These are phyloP conservation scores for Globodera rostochiensis DNA, from an alignment of 1,140 invertebrate species.

Conservation along the genomic window DNA sequence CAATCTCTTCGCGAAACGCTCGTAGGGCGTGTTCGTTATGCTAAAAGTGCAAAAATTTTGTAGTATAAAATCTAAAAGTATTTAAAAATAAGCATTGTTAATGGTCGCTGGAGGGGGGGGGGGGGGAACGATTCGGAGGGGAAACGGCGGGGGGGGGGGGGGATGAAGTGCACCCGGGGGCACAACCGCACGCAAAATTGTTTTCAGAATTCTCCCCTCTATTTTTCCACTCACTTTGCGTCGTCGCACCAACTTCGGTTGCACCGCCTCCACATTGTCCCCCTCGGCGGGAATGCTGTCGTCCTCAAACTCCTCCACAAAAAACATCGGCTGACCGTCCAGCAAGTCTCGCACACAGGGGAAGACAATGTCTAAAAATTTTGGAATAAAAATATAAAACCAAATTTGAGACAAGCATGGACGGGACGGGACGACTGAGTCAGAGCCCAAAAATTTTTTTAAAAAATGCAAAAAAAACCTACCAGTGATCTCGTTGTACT, in stretches of 20 bases:
- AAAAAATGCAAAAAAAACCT: constrained; percentile 37
- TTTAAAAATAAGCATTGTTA: too few species aligned
- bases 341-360: constrained; percentile 32
- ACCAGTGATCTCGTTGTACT: constrained; percentile 52
- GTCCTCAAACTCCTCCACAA: constrained; percentile 48
- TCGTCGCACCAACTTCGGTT: constrained; percentile 38
- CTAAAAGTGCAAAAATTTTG: constrained; percentile 22
- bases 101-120: too few species aligned
- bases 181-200: too few species aligned
- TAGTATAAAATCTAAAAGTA: too few species aligned
- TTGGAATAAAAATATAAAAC: background rate
- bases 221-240: constrained; percentile 30
- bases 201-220: too few species aligned
- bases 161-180: too few species aligned
- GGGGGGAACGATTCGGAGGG: too few species aligned
- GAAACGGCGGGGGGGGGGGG: too few species aligned
- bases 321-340: constrained; percentile 52
- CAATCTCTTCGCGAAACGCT: constrained; percentile 56
- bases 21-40: constrained; percentile 53
- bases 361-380: constrained; percentile 40
- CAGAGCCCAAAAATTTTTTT: constrained; percentile 22
- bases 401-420: background rate
- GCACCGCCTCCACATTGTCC: constrained; percentile 41
- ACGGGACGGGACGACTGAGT: too few species aligned
- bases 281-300: constrained; percentile 41